A percentile compares a stretch with the other conserved stretches of the same genome.
These are phyloP conservation scores for Zaprionus inermis DNA, from an alignment of 1,140 invertebrate species.

Conservation along the genomic window DNA sequence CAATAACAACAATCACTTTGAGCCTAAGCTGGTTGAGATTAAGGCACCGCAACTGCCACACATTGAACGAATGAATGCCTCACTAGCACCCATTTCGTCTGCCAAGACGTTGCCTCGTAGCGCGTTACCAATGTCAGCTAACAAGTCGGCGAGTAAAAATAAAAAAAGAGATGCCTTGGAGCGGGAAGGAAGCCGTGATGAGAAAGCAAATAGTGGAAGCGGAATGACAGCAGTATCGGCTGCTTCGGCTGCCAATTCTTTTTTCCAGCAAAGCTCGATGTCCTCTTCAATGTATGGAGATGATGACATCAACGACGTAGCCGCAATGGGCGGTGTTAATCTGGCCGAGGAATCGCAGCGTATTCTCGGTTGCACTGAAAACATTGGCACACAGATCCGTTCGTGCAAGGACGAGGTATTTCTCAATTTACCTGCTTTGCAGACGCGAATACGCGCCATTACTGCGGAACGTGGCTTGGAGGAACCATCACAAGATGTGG, in stretches of 20 bases:
- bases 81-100: constrained; percentile 65
- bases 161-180: constrained; percentile 69
- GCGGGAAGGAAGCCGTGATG: constrained; percentile 56
- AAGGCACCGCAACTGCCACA: constrained; percentile 62
- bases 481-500: constrained; percentile 94
- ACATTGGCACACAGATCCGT: constrained; percentile 97
- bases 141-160: constrained; percentile 72
- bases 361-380: constrained; percentile 97
- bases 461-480: constrained; percentile 92
- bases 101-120: constrained; percentile 56
- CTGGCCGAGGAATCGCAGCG: constrained; percentile 97
- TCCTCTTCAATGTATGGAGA: constrained; percentile 88
- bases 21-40: constrained; percentile 71
- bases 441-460: constrained; percentile 90
- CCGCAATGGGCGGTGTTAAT: constrained; percentile 99
- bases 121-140: constrained; percentile 43
- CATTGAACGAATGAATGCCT: constrained; percentile 64
- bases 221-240: constrained; percentile 39
- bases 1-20: constrained; percentile 76
- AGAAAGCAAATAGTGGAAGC: constrained; percentile 81
- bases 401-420: constrained; percentile 98
- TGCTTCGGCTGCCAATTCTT: constrained; percentile 71
- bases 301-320: constrained; percentile 99
- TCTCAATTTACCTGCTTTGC: constrained; percentile 91
- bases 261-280: constrained; percentile 81